These are phyloP conservation scores for Aphelinus atriplicis DNA, from an alignment of 1,140 invertebrate species.

Conservation along the genomic window DNA sequence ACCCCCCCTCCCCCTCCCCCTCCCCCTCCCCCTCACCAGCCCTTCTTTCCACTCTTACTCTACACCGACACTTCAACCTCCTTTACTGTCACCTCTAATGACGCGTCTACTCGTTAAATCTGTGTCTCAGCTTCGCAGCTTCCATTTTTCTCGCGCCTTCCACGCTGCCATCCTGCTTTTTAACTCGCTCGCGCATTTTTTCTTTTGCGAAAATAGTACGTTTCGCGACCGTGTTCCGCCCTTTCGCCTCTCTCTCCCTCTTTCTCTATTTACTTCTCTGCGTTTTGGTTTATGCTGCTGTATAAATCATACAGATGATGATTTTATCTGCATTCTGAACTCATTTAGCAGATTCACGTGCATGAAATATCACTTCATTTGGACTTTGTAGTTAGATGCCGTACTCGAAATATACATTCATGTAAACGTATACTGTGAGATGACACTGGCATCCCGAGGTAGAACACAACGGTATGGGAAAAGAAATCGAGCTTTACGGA, in stretches of 20 bases:
- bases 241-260: slow-evolving; percentile 39
- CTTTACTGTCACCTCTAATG: slow-evolving; percentile 50
- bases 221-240: slow-evolving; percentile 40
- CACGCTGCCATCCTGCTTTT: no score
- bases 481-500: no score
- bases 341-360: background rate
- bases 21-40: background rate
- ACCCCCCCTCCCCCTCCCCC: background rate
- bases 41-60: no score
- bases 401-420: no score
- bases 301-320: slow-evolving; percentile 11
- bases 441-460: no score
- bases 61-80: background rate
- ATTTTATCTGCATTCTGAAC: slow-evolving; percentile 14
- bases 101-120: slow-evolving; percentile 63
- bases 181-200: no score
- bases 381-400: no score
- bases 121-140: slow-evolving; percentile 51
- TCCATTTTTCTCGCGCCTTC: slow-evolving; percentile 18
- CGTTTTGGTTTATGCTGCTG: background rate
- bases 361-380: no score
- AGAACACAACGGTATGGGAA: no score
- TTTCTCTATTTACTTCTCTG: background rate
- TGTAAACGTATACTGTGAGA: no score
- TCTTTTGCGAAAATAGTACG: no score